A percentile compares a stretch with the other conserved stretches of the same genome.
Evolutionary conservation across 92 coral and sea anemone genomes (phyloP).

Genomic region (Porites evermanni): DNA sequence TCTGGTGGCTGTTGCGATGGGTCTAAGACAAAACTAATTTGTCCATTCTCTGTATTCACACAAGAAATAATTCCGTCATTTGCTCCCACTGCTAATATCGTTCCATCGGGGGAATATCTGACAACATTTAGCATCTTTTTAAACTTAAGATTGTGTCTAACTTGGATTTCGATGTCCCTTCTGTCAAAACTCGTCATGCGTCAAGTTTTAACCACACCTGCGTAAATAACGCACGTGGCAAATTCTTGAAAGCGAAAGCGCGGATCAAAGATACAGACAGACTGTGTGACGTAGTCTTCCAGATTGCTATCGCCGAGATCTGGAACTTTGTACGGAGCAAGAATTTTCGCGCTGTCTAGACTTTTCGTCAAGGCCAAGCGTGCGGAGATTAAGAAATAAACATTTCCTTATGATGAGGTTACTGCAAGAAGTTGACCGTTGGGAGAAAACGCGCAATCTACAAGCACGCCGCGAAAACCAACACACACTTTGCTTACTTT

Average conservation of each 20-base stretch:
- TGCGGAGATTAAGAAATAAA: constrained; percentile 46
- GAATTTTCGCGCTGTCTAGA: constrained; percentile 42
- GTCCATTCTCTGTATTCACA: constrained; percentile 58
- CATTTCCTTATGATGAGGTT: constrained; percentile 57
- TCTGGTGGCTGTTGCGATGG: constrained; percentile 51
- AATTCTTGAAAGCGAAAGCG: constrained; percentile 60
- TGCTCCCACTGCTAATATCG: constrained; percentile 63
- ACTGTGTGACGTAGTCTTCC: constrained; percentile 40
- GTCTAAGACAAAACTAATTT: constrained; percentile 51
- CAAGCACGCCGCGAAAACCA: constrained; percentile 63
- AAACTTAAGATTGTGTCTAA: constrained; percentile 32
- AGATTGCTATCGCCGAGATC: constrained; percentile 12
- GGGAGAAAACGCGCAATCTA: constrained; percentile 59
- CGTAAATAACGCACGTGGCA: constrained; percentile 64
- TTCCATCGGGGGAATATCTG: constrained; percentile 66
- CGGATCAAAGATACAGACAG: constrained; percentile 67
- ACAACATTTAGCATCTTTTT: constrained; percentile 58
- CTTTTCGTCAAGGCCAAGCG: constrained; percentile 41
- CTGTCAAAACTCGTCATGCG: constrained; percentile 6
- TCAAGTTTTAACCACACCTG: constrained; percentile 68
- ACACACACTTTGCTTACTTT: constrained; percentile 46
- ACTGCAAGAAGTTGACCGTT: constrained; percentile 54
- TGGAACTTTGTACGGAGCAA: constrained; percentile 45
- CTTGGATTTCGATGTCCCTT: background rate
- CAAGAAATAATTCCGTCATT: constrained; percentile 66